These are phyloP conservation scores for Sciurus carolinensis DNA, from an alignment of 2,797 vertebrate species.

Conservation along the genomic window DNA sequence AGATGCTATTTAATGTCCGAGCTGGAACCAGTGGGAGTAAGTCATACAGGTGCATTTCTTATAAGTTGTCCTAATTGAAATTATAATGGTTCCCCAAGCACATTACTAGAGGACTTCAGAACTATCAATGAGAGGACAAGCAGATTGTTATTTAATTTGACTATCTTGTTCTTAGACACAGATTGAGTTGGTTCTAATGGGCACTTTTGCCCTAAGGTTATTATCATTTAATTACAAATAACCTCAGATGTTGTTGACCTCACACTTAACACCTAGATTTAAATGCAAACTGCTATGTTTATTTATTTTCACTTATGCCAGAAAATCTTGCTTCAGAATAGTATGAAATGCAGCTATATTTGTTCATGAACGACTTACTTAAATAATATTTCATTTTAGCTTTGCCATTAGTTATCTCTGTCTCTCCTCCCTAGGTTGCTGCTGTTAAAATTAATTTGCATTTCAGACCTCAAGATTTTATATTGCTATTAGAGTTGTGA, in stretches of 20 bases:
- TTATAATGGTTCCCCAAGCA: neutral
- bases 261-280: neutral
- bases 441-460: constrained; percentile 79
- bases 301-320: constrained; percentile 2
- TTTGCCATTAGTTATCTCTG: constrained; percentile 67
- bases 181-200: neutral
- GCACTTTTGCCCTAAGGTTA: neutral
- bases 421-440: constrained; percentile 20
- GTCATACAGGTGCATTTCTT: neutral
- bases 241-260: constrained; percentile 47
- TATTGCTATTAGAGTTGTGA: constrained; percentile 73
- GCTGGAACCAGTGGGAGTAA: neutral
- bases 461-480: constrained; percentile 75
- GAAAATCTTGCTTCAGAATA: constrained; percentile 18
- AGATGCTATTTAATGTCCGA: neutral
- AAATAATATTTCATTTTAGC: constrained; percentile 63
- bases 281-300: neutral
- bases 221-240: constrained; percentile 60
- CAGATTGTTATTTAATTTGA: constrained; percentile 47
- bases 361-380: constrained; percentile 31
- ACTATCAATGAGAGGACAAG: constrained; percentile 24
- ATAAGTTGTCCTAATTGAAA: constrained; percentile 37
- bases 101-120: constrained; percentile 22
- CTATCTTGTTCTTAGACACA: neutral
- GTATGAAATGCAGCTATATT: constrained; percentile 7